These are phyloP conservation scores for Rhagonycha fulva DNA, from an alignment of 2,888 invertebrate species.

Conservation along the genomic window DNA sequence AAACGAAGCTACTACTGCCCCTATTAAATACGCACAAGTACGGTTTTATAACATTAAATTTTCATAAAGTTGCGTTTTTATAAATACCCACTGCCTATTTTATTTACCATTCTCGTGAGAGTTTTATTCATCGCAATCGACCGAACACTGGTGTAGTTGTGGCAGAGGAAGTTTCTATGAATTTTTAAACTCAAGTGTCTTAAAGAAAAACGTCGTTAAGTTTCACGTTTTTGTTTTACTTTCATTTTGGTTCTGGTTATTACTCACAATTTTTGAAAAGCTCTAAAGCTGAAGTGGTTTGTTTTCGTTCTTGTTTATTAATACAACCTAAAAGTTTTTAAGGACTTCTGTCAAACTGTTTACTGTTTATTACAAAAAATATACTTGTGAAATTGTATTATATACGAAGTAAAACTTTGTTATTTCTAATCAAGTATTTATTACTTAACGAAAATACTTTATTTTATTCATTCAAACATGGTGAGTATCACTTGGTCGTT, in stretches of 20 bases:
- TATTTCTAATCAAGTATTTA: too few species aligned
- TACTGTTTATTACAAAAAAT: too few species aligned
- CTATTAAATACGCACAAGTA: neutral
- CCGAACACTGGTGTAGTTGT: neutral
- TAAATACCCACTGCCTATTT: neutral
- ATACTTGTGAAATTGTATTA: too few species aligned
- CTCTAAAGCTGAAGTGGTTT: neutral
- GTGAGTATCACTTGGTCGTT: too few species aligned
- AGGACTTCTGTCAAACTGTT: neutral
- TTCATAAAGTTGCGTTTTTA: neutral
- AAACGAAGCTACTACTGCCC: neutral
- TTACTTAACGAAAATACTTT: too few species aligned
- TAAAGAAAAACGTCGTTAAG: neutral
- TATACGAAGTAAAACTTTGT: too few species aligned
- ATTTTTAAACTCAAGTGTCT: neutral
- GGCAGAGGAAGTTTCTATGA: neutral
- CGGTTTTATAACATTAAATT: neutral
- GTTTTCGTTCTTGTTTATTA: neutral
- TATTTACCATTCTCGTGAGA: neutral
- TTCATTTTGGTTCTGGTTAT: neutral
- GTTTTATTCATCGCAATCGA: neutral
- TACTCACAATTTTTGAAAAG: neutral
- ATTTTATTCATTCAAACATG: too few species aligned
- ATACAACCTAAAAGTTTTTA: neutral
- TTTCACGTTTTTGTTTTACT: neutral